phyloP scores from a whole-genome alignment of 2,888 invertebrate species.

The Nebria salina region DNA sequence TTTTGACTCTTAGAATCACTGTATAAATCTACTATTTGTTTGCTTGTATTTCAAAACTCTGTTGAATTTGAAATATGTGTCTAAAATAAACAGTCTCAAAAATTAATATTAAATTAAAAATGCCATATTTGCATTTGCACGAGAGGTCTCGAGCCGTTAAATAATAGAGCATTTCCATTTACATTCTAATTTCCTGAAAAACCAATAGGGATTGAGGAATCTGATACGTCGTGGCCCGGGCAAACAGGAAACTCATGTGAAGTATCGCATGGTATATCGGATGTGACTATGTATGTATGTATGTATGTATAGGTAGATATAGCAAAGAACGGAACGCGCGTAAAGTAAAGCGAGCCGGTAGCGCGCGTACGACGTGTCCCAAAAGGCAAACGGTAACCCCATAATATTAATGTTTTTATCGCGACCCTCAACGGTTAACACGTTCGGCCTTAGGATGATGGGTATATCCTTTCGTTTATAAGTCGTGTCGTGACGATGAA shows the following conservation, averaged over 20 bases:
- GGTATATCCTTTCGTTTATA: constrained; percentile 1
- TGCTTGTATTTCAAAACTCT: neutral
- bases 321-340: neutral
- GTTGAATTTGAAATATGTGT: neutral
- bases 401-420: constrained; percentile 46
- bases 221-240: constrained; percentile 27
- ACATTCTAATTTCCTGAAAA: constrained; percentile 41
- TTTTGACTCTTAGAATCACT: too few species aligned
- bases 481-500: neutral
- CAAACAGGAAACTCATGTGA: constrained; percentile 34
- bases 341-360: too few species aligned
- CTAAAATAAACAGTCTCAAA: neutral
- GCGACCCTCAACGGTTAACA: constrained; percentile 31
- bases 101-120: neutral
- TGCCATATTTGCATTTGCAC: constrained; percentile 21
- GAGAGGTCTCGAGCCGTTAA: constrained; percentile 17
- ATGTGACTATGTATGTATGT: neutral
- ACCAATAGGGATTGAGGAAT: constrained; percentile 44
- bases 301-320: neutral
- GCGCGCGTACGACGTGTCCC: neutral
- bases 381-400: constrained; percentile 10
- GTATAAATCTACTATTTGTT: too few species aligned
- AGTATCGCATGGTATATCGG: neutral
- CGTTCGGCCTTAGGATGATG: constrained; percentile 19
- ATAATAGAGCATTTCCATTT: constrained; percentile 43